These are phyloP conservation scores for Diachrysia chrysitis DNA, from an alignment of 2,888 invertebrate genomes.

Conservation along the genomic window DNA sequence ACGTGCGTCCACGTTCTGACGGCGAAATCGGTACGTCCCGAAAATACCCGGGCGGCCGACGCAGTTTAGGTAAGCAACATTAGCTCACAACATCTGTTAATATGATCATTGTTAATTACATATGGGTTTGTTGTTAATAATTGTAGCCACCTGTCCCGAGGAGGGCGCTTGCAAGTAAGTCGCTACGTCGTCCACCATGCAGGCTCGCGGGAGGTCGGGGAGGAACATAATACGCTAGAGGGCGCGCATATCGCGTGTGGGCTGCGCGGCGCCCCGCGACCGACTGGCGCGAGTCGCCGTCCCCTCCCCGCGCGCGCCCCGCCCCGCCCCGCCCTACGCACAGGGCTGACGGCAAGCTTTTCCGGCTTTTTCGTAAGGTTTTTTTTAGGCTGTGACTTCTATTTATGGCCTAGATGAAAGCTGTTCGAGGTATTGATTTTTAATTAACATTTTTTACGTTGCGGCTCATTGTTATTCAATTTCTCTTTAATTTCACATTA, in stretches of 20 bases:
- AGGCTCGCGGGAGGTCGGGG: conserved; percentile 97
- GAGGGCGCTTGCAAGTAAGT: conserved; percentile 98
- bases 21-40: conserved; percentile 79
- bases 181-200: conserved; percentile 98
- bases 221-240: conserved; percentile 93
- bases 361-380: conserved; percentile 63
- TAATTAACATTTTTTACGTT: neutral
- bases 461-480: neutral
- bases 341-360: conserved; percentile 79
- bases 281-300: conserved; percentile 77
- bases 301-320: conserved; percentile 58
- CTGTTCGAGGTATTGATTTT: conserved; percentile 25
- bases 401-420: conserved; percentile 49
- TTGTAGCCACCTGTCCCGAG: conserved; percentile 96
- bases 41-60: conserved; percentile 88
- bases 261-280: conserved; percentile 87
- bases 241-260: conserved; percentile 86
- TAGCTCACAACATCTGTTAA: conserved; percentile 90
- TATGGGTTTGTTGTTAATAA: conserved; percentile 89
- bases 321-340: conserved; percentile 67
- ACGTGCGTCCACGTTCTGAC: conserved; percentile 78
- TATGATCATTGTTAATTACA: conserved; percentile 90
- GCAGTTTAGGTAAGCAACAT: conserved; percentile 85
- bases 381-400: conserved; percentile 39
- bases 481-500: neutral